Evolutionary conservation across 1,140 invertebrate genomes (phyloP), one percentile per base, ranked within the genome.

Genomic region (Habropoda laboriosa): DNA sequence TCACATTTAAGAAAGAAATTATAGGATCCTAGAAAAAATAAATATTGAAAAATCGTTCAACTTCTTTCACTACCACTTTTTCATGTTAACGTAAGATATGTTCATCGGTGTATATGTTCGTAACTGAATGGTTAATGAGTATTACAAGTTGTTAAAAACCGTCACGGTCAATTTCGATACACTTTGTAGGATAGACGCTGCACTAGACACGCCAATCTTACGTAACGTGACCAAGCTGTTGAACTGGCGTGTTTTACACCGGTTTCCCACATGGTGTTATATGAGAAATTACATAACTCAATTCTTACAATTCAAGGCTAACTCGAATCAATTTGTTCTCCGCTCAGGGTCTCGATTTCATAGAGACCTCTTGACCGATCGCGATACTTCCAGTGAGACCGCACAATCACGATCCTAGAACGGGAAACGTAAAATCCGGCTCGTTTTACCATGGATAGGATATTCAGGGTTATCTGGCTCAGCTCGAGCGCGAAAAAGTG

Each of bases 261-360:
- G 30, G 47, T 68, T 73, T 51, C 16, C 24, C 51, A 35, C 18
- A 40, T 32, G 18, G 3, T n/a, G n/a, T n/a, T 38, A 64, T 12
- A 21, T 38, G 38, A 3, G 47, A 30, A 66, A 80, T 85, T 85
- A 51, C 71, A 51, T 83, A 85, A 83, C 21, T 27, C 51, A 32
- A 55, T 78, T 80, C 72, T 75, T 75, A 24, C 5, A 55, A 38
- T 71, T 71, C 81, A 80, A 80, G 77, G 76, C 72, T 80, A 66
- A 47, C 61, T n/a, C n/a, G n/a, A n/a, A 57, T n/a, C 42, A 67
- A 85, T 85, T 85, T 83, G 12, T 30, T 8, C 32, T 38, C 21
- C 30, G 57, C 30, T 63, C 40, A 1, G 12, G 27, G 35, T 61
- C 45, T 40, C 63, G 38, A 79, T 84, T 82, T 79, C 63, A 42